Percentiles rank a stretch among this genome's conserved stretches.
phyloP scores from a whole-genome alignment of 1,140 invertebrate genomes.

The Bombus superbus region DNA sequence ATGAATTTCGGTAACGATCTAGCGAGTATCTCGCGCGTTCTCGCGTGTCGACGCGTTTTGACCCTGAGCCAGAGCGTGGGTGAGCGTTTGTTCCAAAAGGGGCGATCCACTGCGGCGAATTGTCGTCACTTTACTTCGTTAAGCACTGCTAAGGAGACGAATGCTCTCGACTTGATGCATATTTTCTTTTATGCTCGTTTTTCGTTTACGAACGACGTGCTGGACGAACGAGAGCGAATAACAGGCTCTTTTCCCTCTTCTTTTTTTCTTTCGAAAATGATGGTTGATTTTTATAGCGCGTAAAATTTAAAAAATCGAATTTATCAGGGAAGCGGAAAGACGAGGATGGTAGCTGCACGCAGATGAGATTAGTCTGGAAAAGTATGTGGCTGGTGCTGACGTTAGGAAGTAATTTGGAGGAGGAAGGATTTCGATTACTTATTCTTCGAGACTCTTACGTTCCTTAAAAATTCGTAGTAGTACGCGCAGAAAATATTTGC shows the following conservation, averaged over 20 bases:
- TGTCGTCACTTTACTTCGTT: conserved; percentile 35
- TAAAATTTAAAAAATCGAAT: not conserved
- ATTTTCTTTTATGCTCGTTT: not conserved
- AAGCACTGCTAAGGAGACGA: not conserved
- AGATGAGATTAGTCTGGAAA: too few relatives aligned
- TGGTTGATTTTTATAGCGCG: not conserved
- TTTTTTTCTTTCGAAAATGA: not conserved
- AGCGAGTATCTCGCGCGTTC: not conserved
- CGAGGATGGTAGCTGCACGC: too few relatives aligned
- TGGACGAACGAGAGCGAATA: not conserved
- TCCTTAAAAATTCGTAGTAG: not conserved
- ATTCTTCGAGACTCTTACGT: not conserved
- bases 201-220: too few relatives aligned
- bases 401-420: too few relatives aligned
- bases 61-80: conserved; percentile 25
- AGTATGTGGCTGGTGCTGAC: too few relatives aligned
- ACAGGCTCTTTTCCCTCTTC: too few relatives aligned
- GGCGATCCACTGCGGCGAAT: conserved; percentile 6
- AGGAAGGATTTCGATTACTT: not conserved
- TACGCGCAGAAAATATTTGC: not conserved
- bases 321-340: not conserved
- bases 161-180: not conserved
- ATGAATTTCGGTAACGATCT: conserved; percentile 5
- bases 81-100: not conserved
- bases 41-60: conserved; percentile 25